phyloP scores from a whole-genome alignment of 2,888 invertebrate species.

The Aporophyla lueneburgensis region DNA sequence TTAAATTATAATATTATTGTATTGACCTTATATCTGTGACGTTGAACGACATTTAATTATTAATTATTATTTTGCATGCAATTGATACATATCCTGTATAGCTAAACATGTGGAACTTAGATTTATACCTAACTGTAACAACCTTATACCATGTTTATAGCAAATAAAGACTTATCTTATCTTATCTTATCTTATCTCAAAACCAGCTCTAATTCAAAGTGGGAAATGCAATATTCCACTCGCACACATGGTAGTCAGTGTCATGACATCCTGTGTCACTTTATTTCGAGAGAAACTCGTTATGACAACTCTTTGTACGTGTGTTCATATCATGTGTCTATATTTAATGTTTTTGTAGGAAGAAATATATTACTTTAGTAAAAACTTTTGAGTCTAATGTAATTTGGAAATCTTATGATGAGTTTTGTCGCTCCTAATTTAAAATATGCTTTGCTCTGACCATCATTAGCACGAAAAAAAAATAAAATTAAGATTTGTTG shows the following conservation, averaged over 20 bases:
- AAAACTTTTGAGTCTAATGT: constrained; percentile 14
- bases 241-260: constrained; percentile 22
- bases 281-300: constrained; percentile 17
- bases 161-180: too few species aligned
- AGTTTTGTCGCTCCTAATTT: constrained; percentile 1
- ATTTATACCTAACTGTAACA: too few species aligned
- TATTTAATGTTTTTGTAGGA: constrained; percentile 1
- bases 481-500: neutral
- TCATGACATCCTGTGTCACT: constrained; percentile 8
- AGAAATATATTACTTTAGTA: constrained; percentile 1
- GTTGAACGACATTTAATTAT: too few species aligned
- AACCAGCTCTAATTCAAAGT: neutral
- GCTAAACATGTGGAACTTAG: too few species aligned
- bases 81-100: too few species aligned
- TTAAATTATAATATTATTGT: too few species aligned
- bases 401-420: neutral
- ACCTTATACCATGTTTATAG: too few species aligned
- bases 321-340: neutral
- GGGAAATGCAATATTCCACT: constrained; percentile 38
- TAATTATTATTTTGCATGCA: too few species aligned
- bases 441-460: neutral
- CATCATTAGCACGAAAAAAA: neutral
- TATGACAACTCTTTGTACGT: constrained; percentile 25
- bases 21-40: too few species aligned
- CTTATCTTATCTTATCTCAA: too few species aligned